Percentiles rank a stretch among this genome's conserved stretches.
These are phyloP conservation scores for Fulica atra DNA, from an alignment of 2,113 vertebrate species.

Conservation along the genomic window DNA sequence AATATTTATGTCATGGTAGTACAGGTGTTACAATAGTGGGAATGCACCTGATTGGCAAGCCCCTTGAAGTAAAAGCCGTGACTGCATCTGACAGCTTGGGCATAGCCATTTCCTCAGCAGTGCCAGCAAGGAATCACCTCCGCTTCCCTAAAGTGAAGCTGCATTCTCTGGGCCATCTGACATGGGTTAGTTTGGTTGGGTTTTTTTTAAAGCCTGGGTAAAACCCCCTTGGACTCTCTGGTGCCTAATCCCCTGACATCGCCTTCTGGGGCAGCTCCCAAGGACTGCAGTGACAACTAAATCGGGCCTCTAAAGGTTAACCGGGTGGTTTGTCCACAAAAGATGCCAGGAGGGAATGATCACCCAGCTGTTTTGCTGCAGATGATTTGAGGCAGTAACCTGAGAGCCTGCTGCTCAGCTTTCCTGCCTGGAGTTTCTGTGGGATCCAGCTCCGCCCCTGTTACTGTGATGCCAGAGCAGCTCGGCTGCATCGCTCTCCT, in stretches of 20 bases:
- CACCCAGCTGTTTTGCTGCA: neutral
- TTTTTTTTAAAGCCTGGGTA: neutral
- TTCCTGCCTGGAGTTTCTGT: neutral
- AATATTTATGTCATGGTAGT: neutral
- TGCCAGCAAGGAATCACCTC: neutral
- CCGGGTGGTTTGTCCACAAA: neutral
- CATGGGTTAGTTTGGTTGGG: neutral
- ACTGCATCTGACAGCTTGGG: neutral
- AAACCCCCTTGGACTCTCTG: neutral
- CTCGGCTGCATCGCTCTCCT: fast-evolving
- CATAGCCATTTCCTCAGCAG: neutral
- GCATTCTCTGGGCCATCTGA: neutral
- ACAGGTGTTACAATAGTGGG: neutral
- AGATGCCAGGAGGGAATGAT: neutral
- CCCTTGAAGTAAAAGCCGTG: neutral
- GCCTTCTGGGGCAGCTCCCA: neutral
- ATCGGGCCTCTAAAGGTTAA: neutral
- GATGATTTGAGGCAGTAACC: neutral
- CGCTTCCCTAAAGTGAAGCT: neutral
- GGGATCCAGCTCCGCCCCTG: neutral
- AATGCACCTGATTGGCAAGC: neutral
- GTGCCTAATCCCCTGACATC: neutral
- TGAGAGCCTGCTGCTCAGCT: neutral
- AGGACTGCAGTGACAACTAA: neutral
- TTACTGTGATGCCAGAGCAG: neutral